Evolutionary conservation across 1,140 invertebrate species (phyloP).

Genomic region (Drosophila auraria): DNA sequence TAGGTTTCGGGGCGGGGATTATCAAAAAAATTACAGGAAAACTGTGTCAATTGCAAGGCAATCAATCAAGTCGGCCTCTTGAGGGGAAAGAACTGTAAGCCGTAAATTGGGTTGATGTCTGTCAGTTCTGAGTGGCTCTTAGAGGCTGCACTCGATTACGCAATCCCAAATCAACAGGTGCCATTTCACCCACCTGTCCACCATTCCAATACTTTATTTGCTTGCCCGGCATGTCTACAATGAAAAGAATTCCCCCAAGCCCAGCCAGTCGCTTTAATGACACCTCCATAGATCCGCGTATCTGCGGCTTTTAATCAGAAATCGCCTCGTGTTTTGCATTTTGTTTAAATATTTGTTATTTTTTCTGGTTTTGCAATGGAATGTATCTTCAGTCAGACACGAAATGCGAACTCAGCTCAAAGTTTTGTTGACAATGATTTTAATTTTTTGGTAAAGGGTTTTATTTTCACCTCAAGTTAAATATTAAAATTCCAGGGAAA

Average conservation of each 20-base stretch:
- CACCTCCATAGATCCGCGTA: conserved; percentile 33
- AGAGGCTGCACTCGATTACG: conserved; percentile 48
- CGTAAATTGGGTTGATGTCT: conserved; percentile 68
- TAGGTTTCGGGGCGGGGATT: conserved; percentile 63
- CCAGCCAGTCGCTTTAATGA: conserved; percentile 28
- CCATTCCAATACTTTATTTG: conserved; percentile 9
- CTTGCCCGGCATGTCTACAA: conserved; percentile 23
- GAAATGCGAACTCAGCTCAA: conserved; percentile 60
- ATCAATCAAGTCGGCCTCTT: conserved; percentile 67
- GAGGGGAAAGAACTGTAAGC: conserved; percentile 12
- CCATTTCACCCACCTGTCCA: conserved; percentile 17
- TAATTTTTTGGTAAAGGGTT: conserved; percentile 28
- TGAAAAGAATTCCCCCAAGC: conserved; percentile 22
- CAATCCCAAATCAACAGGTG: conserved; percentile 42
- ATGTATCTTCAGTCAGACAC: conserved; percentile 54
- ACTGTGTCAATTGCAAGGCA: conserved; percentile 72
- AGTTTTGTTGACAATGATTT: conserved; percentile 69
- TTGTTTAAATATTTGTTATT: conserved; percentile 68
- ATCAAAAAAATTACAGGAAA: conserved; percentile 61
- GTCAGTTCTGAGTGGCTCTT: conserved; percentile 56
- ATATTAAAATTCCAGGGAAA: conserved; percentile 44
- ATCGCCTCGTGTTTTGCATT: conserved; percentile 53
- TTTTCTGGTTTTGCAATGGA: conserved; percentile 60
- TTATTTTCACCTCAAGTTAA: conserved; percentile 22
- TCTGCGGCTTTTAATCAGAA: conserved; percentile 61